Base-by-base conservation (phyloP, 2,888 invertebrate species). In the Eledona agricola region DNA sequence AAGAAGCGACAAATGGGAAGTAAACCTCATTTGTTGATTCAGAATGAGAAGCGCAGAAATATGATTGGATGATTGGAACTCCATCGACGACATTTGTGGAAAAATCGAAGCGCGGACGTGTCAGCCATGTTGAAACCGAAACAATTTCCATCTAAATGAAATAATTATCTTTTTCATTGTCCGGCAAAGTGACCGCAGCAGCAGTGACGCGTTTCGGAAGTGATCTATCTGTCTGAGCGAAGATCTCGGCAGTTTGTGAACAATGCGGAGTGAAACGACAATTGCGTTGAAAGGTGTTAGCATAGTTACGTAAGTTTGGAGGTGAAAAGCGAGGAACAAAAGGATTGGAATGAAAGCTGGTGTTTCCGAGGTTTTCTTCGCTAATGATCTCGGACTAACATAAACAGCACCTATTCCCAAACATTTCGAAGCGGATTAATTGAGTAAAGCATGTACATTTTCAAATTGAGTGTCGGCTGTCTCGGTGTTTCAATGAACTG, bases 401-500 rank as follows among this genome's bases (percentile, higher is more conserved):
- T 37, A 51, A 51, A 51, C 42, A 37, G 26, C 29, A 13, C 15
- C 16, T 34, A 25, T 26, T 29, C 25, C 31, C 22, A 35, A 51
- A 51, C 46, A 55, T 47, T 53, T 28, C 6, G 32, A 51, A 26
- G 4, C 34, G 40, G 47, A 55, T 55, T 51, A 55, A 55, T 55
- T 55, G 42, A 55, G 55, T 47, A 51, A 37, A 31, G 50, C 37
- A 53, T 53, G 52, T 53, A 51, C 42, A 51, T 50, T 57, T 54
- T 50, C 49, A 54, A 53, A 50, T 57, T 47, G 43, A 54, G 51
- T 49, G 46, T 40, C 46, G 51, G 46, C 57, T 57, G 52, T 53
- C 57, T 57, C 34, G 34, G 26, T 49, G 45, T 57, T 57, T 57
- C 57, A 53, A 57, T 57, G 51, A 45, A 50, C 55, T 55, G 51